Evolutionary conservation across 2,113 vertebrate genomes (phyloP).

Genomic region (Nestor notabilis): DNA sequence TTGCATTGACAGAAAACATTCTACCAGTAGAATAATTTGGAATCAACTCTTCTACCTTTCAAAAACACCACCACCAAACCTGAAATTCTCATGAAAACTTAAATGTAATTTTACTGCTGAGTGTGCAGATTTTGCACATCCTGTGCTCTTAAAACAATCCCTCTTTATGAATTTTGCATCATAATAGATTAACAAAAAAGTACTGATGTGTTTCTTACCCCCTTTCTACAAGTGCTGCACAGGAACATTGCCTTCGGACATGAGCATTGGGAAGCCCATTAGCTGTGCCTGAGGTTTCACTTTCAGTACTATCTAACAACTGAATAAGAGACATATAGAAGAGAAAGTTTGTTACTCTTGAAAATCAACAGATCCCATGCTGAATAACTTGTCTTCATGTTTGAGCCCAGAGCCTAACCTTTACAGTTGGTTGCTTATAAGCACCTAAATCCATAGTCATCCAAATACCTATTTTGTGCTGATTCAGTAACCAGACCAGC

Average conservation of each 20-base stretch:
- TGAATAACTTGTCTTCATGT: not conserved
- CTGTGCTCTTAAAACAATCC: not conserved
- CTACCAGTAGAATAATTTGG: not conserved
- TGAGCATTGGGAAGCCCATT: rapidly evolving
- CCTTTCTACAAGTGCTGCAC: not conserved
- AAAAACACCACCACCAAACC: not conserved
- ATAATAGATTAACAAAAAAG: not conserved
- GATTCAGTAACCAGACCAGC: not conserved
- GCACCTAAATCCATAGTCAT: not conserved
- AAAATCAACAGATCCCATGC: not conserved
- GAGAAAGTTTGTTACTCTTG: not conserved
- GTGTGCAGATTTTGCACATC: not conserved
- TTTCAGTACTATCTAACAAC: not conserved
- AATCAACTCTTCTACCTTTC: not conserved
- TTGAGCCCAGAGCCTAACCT: not conserved
- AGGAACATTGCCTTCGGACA: rapidly evolving
- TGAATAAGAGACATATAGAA: not conserved
- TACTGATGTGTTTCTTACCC: not conserved
- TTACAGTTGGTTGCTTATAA: not conserved
- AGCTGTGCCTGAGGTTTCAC: not conserved
- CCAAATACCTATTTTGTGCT: not conserved
- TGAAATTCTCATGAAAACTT: not conserved
- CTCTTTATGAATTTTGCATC: not conserved
- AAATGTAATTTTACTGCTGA: not conserved
- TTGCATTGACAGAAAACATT: not conserved